A percentile compares a stretch with the other conserved stretches of the same genome.
Evolutionary conservation across 2,113 vertebrate genomes (phyloP).

Genomic region (Trachemys scripta): DNA sequence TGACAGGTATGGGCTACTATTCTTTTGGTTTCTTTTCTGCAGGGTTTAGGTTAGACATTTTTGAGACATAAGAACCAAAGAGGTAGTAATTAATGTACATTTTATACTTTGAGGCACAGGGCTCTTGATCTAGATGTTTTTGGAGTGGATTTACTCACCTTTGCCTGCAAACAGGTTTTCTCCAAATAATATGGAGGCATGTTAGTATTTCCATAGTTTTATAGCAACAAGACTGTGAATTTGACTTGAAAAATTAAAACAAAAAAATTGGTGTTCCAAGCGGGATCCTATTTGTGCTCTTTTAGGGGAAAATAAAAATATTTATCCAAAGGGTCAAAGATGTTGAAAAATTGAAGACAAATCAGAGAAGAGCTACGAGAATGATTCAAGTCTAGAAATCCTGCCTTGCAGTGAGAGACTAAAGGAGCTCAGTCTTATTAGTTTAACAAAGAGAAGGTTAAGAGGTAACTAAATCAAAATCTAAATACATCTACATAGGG

Average conservation of each 20-base stretch:
- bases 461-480: background rate
- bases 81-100: background rate
- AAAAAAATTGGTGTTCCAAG: background rate
- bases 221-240: background rate
- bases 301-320: background rate
- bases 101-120: background rate
- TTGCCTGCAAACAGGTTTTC: background rate
- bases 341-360: background rate
- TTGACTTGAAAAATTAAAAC: background rate
- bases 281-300: background rate
- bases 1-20: slow-evolving; percentile 84
- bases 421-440: background rate
- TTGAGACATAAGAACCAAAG: background rate
- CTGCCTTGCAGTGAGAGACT: background rate
- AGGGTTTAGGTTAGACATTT: background rate
- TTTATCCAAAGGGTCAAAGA: background rate
- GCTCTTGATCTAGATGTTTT: background rate
- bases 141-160: background rate
- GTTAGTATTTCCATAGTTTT: background rate
- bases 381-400: background rate
- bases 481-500: accelerated
- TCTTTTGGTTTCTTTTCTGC: background rate
- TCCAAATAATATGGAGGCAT: background rate
- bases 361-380: background rate
- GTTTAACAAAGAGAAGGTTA: background rate